Base-by-base conservation (phyloP, 1,140 invertebrate species). In the Aphaenogaster ashmeadi region DNA sequence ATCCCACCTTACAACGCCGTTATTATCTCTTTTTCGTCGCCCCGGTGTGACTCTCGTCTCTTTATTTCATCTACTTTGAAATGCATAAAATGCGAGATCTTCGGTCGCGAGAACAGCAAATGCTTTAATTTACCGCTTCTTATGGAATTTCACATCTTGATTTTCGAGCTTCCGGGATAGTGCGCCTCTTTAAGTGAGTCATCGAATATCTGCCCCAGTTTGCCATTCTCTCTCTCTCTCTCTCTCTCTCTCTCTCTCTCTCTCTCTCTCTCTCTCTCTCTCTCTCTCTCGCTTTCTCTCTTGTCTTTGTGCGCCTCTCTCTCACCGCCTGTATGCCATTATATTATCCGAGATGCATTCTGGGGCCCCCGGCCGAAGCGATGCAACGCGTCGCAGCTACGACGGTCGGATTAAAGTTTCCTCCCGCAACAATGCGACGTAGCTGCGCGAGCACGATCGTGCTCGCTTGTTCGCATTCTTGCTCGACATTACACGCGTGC, bases 291-390 rank as follows among this genome's bases (percentile, higher is more conserved):
- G 27, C 27, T 27, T 27, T 60, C 54, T 27, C n/a, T 41, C 52
- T 27, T 5, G 79, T 36, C 52, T 83, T 47, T 74, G 38, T 47
- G 7, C n/a, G 5, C 52, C 36, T 58, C 47, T 83, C 36, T 58
- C 47, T 83, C 36, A 41, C n/a, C 38, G 47, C 21, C 27, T 9
- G 38, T 38, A 44, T 33, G 80, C 50, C 36, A 58, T 72, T 83
- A 83, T 83, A 83, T 83, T 83, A 83, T 72, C 66, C 52, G 66
- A 83, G 66, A 83, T 83, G 41, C 80, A 74, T 83, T 58, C 67
- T 58, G 9, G 44, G 9, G 36, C 18, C 50, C n/a, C 15, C 33
- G 47, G 50, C 52, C 67, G 67, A 83, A 58, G 21, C 52, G 64
- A 38, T 36, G 38, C 66, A 21, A 8, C 21, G 50, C 47, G 36